phyloP scores from a whole-genome alignment of 2,113 vertebrate species.

The Varanus salvator region DNA sequence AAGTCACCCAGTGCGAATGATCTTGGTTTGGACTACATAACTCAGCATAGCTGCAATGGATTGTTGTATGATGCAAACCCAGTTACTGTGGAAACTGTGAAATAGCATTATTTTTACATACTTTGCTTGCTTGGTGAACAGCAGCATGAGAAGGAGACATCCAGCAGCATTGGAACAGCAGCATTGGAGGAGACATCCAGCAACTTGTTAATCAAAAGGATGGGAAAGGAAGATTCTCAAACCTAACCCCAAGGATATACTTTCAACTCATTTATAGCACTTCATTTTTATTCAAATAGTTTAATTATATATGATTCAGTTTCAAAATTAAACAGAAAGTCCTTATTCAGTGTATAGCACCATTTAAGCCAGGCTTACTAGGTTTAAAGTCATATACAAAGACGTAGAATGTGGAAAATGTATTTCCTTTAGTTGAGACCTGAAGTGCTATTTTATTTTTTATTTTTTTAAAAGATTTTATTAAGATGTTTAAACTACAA shows the following conservation, averaged over 20 bases:
- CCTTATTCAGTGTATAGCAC: constrained; percentile 24
- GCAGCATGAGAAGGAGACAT: constrained; percentile 26
- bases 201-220: constrained; percentile 71
- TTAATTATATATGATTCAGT: constrained; percentile 41
- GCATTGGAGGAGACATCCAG: constrained; percentile 32
- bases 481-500: no score
- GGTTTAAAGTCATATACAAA: background rate
- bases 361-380: background rate
- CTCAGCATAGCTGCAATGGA: no score
- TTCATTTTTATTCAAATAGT: constrained; percentile 54
- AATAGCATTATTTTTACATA: constrained; percentile 53
- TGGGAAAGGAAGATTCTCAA: constrained; percentile 60
- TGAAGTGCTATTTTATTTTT: background rate
- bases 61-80: no score
- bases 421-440: background rate
- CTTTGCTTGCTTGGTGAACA: no score
- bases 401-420: background rate
- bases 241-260: constrained; percentile 58
- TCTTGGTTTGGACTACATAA: no score
- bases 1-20: no score
- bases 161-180: constrained; percentile 41
- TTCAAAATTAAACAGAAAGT: constrained; percentile 17
- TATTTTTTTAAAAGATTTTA: no score
- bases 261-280: constrained; percentile 67
- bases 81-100: constrained; percentile 33